These are phyloP conservation scores for Thymelicus lineola DNA, from an alignment of 2,888 invertebrate genomes.

Conservation along the genomic window DNA sequence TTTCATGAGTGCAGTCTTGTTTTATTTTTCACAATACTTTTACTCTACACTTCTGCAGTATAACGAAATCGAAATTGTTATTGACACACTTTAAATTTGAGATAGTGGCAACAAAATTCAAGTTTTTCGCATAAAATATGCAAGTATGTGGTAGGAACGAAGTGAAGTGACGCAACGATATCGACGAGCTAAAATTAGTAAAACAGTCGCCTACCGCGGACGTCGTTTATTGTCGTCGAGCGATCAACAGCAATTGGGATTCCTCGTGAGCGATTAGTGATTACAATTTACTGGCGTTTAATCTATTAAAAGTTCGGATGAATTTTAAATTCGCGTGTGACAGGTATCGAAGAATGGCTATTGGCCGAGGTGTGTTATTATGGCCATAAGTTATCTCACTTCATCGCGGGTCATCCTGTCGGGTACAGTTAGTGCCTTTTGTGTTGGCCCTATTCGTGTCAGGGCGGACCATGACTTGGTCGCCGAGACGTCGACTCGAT, in stretches of 20 bases:
- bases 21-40: slow-evolving; percentile 5
- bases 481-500: slow-evolving; percentile 41
- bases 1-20: neutral
- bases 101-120: slow-evolving; percentile 63
- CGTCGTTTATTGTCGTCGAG: slow-evolving; percentile 64
- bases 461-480: slow-evolving; percentile 67
- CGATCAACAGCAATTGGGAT: slow-evolving; percentile 72
- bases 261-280: slow-evolving; percentile 65
- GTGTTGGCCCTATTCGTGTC: slow-evolving; percentile 71
- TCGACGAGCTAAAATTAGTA: slow-evolving; percentile 71
- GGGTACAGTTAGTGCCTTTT: slow-evolving; percentile 73
- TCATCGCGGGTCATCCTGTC: slow-evolving; percentile 71
- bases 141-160: slow-evolving; percentile 51
- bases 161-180: slow-evolving; percentile 69
- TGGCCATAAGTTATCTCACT: slow-evolving; percentile 60
- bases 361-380: slow-evolving; percentile 33
- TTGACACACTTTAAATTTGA: slow-evolving; percentile 12
- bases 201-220: slow-evolving; percentile 71
- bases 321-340: slow-evolving; percentile 52
- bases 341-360: slow-evolving; percentile 52
- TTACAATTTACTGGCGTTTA: slow-evolving; percentile 53
- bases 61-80: slow-evolving; percentile 12
- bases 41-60: neutral
- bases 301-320: slow-evolving; percentile 50
- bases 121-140: slow-evolving; percentile 73